phyloP scores from a whole-genome alignment of 2,888 invertebrate genomes.

The Callinectes sapidus region DNA sequence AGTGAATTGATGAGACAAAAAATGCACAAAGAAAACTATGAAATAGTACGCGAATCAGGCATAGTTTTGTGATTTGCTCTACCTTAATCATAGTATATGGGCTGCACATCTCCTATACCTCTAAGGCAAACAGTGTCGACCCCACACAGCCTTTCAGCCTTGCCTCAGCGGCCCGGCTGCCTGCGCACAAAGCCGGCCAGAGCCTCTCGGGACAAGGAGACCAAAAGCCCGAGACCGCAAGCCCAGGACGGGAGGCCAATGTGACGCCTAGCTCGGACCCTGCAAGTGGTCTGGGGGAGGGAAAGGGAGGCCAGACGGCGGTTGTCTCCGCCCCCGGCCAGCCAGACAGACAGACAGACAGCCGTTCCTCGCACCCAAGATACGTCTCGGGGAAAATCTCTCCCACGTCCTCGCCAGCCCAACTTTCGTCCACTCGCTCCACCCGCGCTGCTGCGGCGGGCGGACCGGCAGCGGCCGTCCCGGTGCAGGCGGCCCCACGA shows the following conservation, averaged over 20 bases:
- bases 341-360: background rate
- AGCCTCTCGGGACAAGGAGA: conserved; percentile 53
- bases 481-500: conserved; percentile 47
- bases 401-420: conserved; percentile 65
- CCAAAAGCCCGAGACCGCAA: conserved; percentile 52
- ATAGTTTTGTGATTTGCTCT: conserved; percentile 35
- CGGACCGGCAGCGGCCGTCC: conserved; percentile 44
- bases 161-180: conserved; percentile 57
- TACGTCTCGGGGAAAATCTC: conserved; percentile 56
- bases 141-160: conserved; percentile 60
- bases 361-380: conserved; percentile 56
- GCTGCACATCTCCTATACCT: conserved; percentile 66
- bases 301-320: conserved; percentile 54
- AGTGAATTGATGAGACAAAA: conserved; percentile 32
- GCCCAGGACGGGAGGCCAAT: conserved; percentile 58
- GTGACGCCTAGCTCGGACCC: conserved; percentile 62
- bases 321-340: conserved; percentile 48
- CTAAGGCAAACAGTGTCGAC: conserved; percentile 64
- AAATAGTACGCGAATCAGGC: conserved; percentile 57
- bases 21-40: conserved; percentile 34
- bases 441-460: conserved; percentile 37
- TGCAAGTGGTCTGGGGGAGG: conserved; percentile 54
- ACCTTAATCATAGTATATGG: conserved; percentile 58
- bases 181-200: conserved; percentile 55
- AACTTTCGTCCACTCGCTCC: conserved; percentile 52